Conservation (phyloP, 2,797 vertebrate species). For the Myoxocephalus aenaeus region DNA sequence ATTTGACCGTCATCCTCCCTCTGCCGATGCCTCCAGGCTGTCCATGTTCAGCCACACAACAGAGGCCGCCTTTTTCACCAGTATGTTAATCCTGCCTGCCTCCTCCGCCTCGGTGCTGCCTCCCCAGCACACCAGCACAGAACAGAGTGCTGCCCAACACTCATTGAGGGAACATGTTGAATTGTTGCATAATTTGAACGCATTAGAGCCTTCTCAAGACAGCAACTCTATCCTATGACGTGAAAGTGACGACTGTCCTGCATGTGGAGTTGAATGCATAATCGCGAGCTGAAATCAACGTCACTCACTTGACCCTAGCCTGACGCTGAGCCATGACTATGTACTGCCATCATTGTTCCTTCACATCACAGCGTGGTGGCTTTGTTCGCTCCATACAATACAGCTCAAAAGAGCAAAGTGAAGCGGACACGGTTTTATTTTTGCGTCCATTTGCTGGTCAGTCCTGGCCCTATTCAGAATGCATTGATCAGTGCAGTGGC, state of each 20-base stretch:
- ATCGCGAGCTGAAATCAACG: conserved; percentile 35
- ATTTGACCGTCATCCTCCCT: conserved; percentile 69
- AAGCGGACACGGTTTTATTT: conserved; percentile 73
- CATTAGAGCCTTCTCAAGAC: conserved; percentile 32
- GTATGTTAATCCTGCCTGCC: conserved; percentile 73
- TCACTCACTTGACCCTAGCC: conserved; percentile 67
- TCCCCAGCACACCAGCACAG: conserved; percentile 59
- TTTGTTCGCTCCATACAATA: conserved; percentile 78
- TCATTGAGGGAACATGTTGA: conserved; percentile 45
- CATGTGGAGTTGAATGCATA: conserved; percentile 23
- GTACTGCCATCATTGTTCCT: conserved; percentile 68
- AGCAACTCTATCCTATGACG: conserved; percentile 37
- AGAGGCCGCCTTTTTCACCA: conserved; percentile 73
- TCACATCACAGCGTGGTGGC: conserved; percentile 59
- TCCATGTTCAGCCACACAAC: conserved; percentile 66
- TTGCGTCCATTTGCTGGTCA: conserved; percentile 66
- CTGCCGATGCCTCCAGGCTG: conserved; percentile 65
- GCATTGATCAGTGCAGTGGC: conserved; percentile 68
- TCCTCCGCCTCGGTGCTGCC: conserved; percentile 62
- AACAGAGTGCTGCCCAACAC: conserved; percentile 52
- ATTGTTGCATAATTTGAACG: conserved; percentile 47
- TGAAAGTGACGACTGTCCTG: conserved; percentile 13
- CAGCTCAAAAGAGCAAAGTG: conserved; percentile 75
- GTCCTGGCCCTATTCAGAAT: conserved; percentile 71
- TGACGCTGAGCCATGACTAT: conserved; percentile 57